A percentile compares a stretch with the other conserved stretches of the same genome.
Evolutionary conservation across 2,113 vertebrate species (phyloP).

Genomic region (Corythornis madagascariensis): DNA sequence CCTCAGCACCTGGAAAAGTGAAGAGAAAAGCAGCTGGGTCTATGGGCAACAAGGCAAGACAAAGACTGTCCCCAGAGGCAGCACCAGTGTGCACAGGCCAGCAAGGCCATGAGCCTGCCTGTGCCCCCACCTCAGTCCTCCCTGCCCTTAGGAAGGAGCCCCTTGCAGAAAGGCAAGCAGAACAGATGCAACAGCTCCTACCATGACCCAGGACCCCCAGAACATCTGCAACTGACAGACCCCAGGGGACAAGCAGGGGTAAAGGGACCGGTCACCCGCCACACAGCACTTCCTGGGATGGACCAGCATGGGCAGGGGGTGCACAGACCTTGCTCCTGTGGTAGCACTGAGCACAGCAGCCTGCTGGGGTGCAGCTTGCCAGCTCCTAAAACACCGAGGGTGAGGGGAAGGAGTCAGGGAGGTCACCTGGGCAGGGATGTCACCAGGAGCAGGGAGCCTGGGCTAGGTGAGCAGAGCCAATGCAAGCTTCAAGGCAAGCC

Average conservation of each 20-base stretch:
- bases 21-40: neutral
- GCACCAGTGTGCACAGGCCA: fast-evolving
- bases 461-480: neutral
- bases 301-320: fast-evolving
- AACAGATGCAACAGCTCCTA: neutral
- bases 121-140: neutral
- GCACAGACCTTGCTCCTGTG: neutral
- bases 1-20: neutral
- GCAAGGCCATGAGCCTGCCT: neutral
- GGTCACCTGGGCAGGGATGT: neutral
- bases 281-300: fast-evolving
- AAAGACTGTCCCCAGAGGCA: neutral
- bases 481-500: fast-evolving
- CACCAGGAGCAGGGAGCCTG: neutral
- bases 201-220: neutral
- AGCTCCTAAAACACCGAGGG: neutral
- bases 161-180: neutral
- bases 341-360: neutral
- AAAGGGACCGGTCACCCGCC: fast-evolving
- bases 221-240: neutral
- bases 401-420: neutral
- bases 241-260: neutral
- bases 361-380: neutral
- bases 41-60: fast-evolving
- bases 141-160: neutral